Percentiles rank a stretch among this genome's conserved stretches.
Conservation (phyloP, 2,113 vertebrate genomes). For the Xiphophorus hellerii region DNA sequence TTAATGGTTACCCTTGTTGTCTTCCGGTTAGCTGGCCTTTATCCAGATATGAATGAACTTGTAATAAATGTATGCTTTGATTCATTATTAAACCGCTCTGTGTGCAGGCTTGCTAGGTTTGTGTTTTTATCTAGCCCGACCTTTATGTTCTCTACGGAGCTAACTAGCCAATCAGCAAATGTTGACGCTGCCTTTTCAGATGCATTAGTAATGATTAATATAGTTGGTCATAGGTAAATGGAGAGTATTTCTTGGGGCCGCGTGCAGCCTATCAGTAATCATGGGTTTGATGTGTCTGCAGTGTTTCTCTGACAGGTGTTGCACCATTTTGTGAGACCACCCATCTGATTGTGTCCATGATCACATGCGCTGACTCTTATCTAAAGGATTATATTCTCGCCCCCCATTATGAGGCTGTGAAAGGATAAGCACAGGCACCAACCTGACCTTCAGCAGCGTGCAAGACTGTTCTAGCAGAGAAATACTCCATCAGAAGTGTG, state of each 20-base stretch:
- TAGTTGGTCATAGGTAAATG: neutral
- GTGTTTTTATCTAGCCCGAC: slow-evolving; percentile 25
- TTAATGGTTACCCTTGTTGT: slow-evolving; percentile 8
- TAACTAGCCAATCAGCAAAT: slow-evolving; percentile 35
- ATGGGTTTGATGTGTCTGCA: neutral
- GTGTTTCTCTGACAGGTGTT: neutral
- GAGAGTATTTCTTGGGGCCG: rapidly evolving
- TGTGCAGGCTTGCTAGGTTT: neutral
- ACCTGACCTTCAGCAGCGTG: neutral
- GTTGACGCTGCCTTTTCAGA: neutral
- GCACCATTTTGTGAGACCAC: neutral
- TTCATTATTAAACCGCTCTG: no score
- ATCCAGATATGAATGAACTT: neutral
- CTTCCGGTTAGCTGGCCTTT: slow-evolving; percentile 8
- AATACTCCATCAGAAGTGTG: no score
- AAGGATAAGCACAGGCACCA: neutral
- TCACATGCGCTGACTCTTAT: neutral
- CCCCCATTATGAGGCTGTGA: neutral
- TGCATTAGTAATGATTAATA: neutral
- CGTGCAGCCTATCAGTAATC: neutral
- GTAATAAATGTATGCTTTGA: neutral
- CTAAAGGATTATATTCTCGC: neutral
- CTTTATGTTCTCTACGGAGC: slow-evolving; percentile 33
- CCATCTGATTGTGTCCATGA: neutral
- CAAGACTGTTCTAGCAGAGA: neutral